Percentiles rank a stretch among this genome's conserved stretches.
Conservation (phyloP, 2,113 vertebrate species). For the Sphaerodactylus townsendi region DNA sequence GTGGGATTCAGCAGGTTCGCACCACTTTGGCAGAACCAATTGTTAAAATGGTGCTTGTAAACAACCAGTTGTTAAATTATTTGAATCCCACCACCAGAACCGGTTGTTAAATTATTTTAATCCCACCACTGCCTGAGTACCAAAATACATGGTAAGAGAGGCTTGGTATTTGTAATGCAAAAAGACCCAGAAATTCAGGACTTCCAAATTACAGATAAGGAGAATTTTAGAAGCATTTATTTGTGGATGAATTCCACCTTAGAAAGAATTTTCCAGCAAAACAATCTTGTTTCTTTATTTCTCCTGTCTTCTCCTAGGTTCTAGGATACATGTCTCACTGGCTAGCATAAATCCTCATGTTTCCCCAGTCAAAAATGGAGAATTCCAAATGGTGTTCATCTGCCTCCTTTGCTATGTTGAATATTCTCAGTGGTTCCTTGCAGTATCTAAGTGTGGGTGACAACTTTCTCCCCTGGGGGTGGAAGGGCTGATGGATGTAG, state of each 20-base stretch:
- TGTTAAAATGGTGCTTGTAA: too few relatives aligned
- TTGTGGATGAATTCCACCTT: neutral
- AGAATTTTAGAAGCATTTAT: too few relatives aligned
- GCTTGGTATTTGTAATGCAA: too few relatives aligned
- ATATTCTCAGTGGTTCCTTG: neutral
- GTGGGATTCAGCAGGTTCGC: too few relatives aligned
- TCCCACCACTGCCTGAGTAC: too few relatives aligned
- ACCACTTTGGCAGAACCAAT: too few relatives aligned
- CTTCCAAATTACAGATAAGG: too few relatives aligned
- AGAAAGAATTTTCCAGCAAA: neutral
- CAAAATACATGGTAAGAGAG: too few relatives aligned
- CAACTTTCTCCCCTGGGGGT: neutral
- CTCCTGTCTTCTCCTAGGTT: neutral
- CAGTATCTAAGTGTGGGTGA: neutral
- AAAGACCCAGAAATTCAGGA: too few relatives aligned
- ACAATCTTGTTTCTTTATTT: neutral
- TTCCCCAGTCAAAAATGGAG: neutral
- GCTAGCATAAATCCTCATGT: neutral
- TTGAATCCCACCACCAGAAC: too few relatives aligned
- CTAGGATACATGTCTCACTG: neutral
- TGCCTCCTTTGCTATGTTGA: neutral
- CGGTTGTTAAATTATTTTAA: too few relatives aligned
- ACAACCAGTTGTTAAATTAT: too few relatives aligned
- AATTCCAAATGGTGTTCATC: neutral
- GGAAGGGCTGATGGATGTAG: neutral